Conservation (phyloP, 2,888 invertebrate species). For the Nycteola revayana region DNA sequence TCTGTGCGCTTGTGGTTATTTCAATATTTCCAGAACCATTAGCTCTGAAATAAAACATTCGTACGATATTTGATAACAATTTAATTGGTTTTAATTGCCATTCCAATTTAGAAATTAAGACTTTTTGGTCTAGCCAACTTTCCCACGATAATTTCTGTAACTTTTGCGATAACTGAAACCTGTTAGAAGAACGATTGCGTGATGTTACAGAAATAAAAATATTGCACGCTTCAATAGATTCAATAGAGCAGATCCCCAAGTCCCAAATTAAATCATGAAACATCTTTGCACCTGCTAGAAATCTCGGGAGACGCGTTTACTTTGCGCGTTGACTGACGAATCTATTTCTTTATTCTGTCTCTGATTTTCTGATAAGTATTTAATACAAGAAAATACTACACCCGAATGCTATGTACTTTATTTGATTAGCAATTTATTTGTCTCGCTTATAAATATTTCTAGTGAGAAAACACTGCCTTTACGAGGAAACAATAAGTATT, state of each 20-base stretch:
- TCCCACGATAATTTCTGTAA: conserved; percentile 21
- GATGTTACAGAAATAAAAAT: conserved; percentile 62
- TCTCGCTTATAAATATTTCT: conserved; percentile 1
- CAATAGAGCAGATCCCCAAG: conserved; percentile 77
- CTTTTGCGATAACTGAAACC: conserved; percentile 30
- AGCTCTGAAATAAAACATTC: conserved; percentile 60
- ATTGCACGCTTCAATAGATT: conserved; percentile 75
- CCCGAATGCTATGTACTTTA: too few species aligned
- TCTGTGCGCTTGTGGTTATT: conserved; percentile 69
- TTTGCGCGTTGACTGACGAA: conserved; percentile 58
- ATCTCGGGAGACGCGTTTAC: conserved; percentile 56
- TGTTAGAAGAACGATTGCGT: conserved; percentile 47
- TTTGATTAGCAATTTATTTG: conserved; percentile 21
- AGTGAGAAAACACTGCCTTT: conserved; percentile 8
- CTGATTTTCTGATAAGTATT: conserved; percentile 48
- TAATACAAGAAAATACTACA: too few species aligned
- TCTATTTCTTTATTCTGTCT: conserved; percentile 60
- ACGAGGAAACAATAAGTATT: conserved; percentile 14
- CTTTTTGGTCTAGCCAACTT: too few species aligned
- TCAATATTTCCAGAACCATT: conserved; percentile 63
- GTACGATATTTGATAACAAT: conserved; percentile 50
- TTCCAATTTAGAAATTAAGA: too few species aligned
- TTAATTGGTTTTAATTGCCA: too few species aligned
- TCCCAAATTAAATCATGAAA: conserved; percentile 82
- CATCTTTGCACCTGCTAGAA: conserved; percentile 75